These are phyloP conservation scores for Coleophora deauratella DNA, from an alignment of 2,888 invertebrate species.

Conservation along the genomic window DNA sequence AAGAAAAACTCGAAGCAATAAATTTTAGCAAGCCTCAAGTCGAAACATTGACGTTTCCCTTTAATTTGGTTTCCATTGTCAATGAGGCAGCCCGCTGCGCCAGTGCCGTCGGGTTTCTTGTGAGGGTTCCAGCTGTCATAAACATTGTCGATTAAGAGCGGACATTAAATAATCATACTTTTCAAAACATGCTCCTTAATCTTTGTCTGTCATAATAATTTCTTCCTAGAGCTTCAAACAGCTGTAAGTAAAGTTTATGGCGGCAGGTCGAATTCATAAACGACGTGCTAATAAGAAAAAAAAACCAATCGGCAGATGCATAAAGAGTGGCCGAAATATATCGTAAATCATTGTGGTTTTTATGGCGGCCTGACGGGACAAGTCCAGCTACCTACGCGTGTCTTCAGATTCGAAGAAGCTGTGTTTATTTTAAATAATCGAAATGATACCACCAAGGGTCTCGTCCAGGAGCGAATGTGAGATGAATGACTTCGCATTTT, in stretches of 20 bases:
- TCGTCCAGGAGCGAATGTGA: constrained; percentile 38
- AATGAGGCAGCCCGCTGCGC: constrained; percentile 58
- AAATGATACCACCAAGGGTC: constrained; percentile 44
- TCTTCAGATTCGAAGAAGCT: constrained; percentile 39
- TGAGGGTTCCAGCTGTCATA: constrained; percentile 66
- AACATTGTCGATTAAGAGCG: constrained; percentile 62
- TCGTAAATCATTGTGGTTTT: constrained; percentile 54
- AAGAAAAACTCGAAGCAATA: constrained; percentile 63
- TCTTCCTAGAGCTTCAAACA: too few species aligned
- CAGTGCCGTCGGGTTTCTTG: constrained; percentile 60
- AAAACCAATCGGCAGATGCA: constrained; percentile 35
- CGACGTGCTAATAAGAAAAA: too few species aligned
- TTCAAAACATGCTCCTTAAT: background rate
- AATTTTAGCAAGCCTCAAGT: constrained; percentile 71
- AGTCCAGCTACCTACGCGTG: constrained; percentile 29
- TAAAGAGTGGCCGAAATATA: constrained; percentile 30
- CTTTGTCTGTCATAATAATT: constrained; percentile 9
- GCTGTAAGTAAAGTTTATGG: too few species aligned
- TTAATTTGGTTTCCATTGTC: constrained; percentile 73
- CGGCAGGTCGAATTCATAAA: too few species aligned
- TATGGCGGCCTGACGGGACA: constrained; percentile 31
- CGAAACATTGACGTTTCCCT: constrained; percentile 70
- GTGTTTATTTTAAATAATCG: constrained; percentile 64
- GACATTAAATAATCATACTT: constrained; percentile 27
- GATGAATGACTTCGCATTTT: constrained; percentile 57